phyloP scores from a whole-genome alignment of 1,140 invertebrate species.

The Hyles vespertilio region DNA sequence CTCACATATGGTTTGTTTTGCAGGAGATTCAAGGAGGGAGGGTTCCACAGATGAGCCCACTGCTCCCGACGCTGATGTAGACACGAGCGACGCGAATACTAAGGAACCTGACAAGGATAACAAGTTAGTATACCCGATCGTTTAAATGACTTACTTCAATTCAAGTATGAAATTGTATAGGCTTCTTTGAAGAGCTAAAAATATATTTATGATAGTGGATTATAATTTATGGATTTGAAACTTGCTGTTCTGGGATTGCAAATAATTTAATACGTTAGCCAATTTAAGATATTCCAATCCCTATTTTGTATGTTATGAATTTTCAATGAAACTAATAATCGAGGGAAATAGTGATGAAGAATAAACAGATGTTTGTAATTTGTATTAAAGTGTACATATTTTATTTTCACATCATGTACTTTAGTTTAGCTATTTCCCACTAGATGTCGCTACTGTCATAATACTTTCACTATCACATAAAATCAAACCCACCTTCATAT shows the following conservation, averaged over 20 bases:
- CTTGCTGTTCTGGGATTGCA: no score
- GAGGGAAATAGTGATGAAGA: not conserved
- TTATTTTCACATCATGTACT: no score
- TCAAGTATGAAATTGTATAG: not conserved
- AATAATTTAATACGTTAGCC: no score
- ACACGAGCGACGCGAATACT: constrained; percentile 38
- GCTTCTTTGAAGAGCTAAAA: no score
- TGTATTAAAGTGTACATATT: no score
- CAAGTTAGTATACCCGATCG: constrained; percentile 34
- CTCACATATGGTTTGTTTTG: constrained; percentile 6
- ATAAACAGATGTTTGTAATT: not conserved
- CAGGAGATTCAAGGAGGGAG: constrained; percentile 59
- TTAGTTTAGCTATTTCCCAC: no score
- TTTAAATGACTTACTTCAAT: not conserved
- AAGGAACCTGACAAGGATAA: constrained; percentile 58
- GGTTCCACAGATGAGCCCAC: constrained; percentile 58
- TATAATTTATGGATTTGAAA: no score
- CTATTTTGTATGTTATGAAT: not conserved
- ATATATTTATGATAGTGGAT: no score
- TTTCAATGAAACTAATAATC: not conserved
- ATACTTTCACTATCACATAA: no score
- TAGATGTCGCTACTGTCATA: no score
- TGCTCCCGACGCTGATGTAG: constrained; percentile 47
- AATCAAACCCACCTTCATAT: no score
- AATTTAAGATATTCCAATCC: no score